phyloP scores from a whole-genome alignment of 2,888 invertebrate species.

The Lordiphosa andalusiaca region DNA sequence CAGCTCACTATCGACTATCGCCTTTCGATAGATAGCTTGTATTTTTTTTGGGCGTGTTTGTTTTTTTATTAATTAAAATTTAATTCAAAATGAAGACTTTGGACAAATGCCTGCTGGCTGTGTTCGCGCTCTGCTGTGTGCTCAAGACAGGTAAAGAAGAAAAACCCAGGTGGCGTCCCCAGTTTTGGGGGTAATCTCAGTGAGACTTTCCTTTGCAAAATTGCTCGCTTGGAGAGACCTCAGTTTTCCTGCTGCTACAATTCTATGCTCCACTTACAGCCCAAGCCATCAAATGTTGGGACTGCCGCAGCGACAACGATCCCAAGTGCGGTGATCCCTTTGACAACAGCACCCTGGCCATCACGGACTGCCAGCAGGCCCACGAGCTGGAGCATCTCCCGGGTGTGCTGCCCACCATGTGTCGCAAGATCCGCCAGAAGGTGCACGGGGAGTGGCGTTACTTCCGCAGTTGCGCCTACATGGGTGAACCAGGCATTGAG shows the following conservation, averaged over 20 bases:
- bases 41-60: constrained; percentile 8
- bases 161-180: no score
- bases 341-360: constrained; percentile 92
- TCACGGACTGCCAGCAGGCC: constrained; percentile 88
- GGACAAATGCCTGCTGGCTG: constrained; percentile 43
- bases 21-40: neutral
- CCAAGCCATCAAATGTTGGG: constrained; percentile 91
- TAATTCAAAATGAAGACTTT: constrained; percentile 34
- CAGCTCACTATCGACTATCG: neutral
- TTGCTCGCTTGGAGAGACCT: no score
- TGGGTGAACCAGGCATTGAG: constrained; percentile 93
- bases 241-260: no score
- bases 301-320: constrained; percentile 92
- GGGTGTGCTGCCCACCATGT: constrained; percentile 89
- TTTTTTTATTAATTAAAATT: constrained; percentile 21
- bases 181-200: no score
- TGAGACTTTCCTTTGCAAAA: no score
- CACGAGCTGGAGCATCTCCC: constrained; percentile 84
- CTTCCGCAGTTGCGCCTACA: constrained; percentile 92
- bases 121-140: constrained; percentile 36
- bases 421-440: constrained; percentile 95
- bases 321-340: constrained; percentile 96
- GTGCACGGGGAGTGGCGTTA: constrained; percentile 94
- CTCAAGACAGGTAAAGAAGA: constrained; percentile 53
- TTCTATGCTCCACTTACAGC: constrained; percentile 81